phyloP scores from a whole-genome alignment of 1,140 invertebrate species.

The Ceratina australensis region DNA sequence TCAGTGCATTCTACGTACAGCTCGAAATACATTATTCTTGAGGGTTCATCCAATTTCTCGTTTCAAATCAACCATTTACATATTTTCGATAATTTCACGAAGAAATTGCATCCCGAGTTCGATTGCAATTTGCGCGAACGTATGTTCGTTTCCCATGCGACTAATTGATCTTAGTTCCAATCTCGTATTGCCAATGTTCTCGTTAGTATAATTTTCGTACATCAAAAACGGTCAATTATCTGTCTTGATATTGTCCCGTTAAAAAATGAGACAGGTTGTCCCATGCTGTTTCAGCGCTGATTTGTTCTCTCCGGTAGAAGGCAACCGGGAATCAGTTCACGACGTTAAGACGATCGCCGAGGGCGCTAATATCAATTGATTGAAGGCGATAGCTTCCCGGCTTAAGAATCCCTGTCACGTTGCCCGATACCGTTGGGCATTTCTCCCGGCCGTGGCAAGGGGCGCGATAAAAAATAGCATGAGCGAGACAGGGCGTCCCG shows the following conservation, averaged over 20 bases:
- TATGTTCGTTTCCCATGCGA: background rate
- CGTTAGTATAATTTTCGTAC: background rate
- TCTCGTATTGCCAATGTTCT: no score
- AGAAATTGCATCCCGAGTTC: background rate
- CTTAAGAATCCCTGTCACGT: conserved; percentile 70
- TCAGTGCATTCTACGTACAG: background rate
- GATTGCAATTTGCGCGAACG: background rate
- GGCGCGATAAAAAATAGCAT: conserved; percentile 7
- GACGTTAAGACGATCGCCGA: conserved; percentile 3
- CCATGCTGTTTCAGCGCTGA: no score
- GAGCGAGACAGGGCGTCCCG: background rate
- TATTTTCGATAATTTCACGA: background rate
- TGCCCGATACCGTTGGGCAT: conserved; percentile 68
- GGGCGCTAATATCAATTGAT: conserved; percentile 26
- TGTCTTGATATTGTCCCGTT: no score
- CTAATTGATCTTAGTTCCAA: background rate
- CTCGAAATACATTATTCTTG: background rate
- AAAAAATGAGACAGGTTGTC: no score
- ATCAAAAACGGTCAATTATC: no score
- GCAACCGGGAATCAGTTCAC: background rate
- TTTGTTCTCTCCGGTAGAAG: background rate
- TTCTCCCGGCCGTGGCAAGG: conserved; percentile 39
- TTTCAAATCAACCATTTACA: background rate
- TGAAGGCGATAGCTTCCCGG: background rate
- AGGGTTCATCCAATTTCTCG: background rate